phyloP scores from a whole-genome alignment of 2,888 invertebrate species.

The Stenotaenia linearis region DNA sequence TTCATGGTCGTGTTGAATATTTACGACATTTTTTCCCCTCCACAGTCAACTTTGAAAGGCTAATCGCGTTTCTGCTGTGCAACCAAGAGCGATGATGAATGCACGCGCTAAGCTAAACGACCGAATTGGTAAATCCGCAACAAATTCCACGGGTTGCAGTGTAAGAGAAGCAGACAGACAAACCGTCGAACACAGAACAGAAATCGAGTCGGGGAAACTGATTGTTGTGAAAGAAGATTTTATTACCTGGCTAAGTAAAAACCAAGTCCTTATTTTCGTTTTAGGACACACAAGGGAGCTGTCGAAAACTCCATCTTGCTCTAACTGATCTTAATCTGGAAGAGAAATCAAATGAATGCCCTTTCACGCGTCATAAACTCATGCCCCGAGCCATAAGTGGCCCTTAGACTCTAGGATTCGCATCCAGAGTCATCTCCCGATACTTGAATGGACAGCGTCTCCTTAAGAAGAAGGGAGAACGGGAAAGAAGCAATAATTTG shows the following conservation, averaged over 20 bases:
- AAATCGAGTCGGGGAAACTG: too few relatives aligned
- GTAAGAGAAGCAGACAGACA: too few relatives aligned
- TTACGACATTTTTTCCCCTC: neutral
- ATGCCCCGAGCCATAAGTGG: neutral
- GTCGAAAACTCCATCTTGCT: neutral
- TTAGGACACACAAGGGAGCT: neutral
- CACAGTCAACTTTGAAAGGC: neutral
- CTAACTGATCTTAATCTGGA: neutral
- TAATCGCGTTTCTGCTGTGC: neutral
- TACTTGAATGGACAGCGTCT: neutral
- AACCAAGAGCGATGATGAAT: neutral
- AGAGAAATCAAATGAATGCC: neutral
- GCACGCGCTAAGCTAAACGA: neutral
- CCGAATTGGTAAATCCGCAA: neutral
- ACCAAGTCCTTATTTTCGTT: neutral
- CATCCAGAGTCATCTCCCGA: neutral
- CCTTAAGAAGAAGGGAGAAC: neutral
- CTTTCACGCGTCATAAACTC: slow-evolving; percentile 1
- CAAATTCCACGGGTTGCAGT: neutral
- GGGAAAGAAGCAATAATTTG: neutral
- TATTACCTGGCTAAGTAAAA: neutral
- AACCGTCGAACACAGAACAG: too few relatives aligned
- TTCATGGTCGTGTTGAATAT: neutral
- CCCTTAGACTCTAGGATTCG: neutral
- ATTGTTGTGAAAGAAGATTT: neutral